phyloP scores from a whole-genome alignment of 2,888 invertebrate genomes.

The Bimastos eiseni region DNA sequence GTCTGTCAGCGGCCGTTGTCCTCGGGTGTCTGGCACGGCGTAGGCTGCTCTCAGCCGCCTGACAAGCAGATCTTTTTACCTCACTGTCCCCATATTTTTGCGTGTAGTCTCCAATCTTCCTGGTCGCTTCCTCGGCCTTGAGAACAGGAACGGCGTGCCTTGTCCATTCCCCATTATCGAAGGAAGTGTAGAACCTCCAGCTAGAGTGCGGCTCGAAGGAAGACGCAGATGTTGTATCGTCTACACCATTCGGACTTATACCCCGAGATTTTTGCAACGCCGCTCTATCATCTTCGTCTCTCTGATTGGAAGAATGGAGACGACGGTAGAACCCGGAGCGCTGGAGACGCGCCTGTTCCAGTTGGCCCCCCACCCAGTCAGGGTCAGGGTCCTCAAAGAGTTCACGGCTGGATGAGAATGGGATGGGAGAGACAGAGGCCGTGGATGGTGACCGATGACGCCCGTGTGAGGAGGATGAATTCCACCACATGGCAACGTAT shows the following conservation, averaged over 20 bases:
- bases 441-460: neutral
- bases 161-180: slow-evolving; percentile 40
- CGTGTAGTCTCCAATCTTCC: neutral
- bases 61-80: neutral
- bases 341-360: slow-evolving; percentile 29
- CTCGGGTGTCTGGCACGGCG: neutral
- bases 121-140: slow-evolving; percentile 35
- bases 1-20: neutral
- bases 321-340: slow-evolving; percentile 24
- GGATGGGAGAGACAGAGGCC: neutral
- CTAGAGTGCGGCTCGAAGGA: slow-evolving; percentile 36
- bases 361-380: slow-evolving; percentile 28
- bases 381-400: slow-evolving; percentile 14
- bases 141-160: slow-evolving; percentile 37
- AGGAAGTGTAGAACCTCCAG: slow-evolving; percentile 40
- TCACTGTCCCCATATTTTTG: neutral
- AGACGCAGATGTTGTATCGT: neutral
- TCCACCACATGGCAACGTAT: neutral
- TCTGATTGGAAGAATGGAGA: neutral
- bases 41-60: slow-evolving; percentile 15
- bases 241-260: neutral
- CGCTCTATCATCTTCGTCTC: neutral
- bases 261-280: neutral
- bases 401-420: neutral
- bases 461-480: neutral